Evolutionary conservation across 2,797 vertebrate species (phyloP).

Genomic region (Artibeus jamaicensis): DNA sequence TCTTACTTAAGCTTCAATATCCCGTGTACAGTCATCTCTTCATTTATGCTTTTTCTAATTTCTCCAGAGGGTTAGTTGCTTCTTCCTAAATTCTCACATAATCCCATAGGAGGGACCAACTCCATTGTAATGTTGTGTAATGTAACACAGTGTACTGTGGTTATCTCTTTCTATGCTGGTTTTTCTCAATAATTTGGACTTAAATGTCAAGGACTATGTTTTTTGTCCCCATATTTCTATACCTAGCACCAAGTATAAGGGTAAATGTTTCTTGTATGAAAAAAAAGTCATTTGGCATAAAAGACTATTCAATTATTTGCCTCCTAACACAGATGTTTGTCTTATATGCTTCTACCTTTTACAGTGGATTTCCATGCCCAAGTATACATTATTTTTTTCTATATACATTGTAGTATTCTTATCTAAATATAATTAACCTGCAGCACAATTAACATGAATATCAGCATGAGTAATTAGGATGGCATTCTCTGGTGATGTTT

Average conservation of each 20-base stretch:
- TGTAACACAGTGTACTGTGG: neutral
- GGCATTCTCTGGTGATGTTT: neutral
- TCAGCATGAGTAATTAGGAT: neutral
- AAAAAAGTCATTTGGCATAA: neutral
- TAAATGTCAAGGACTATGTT: neutral
- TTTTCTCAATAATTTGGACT: neutral
- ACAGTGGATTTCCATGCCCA: neutral
- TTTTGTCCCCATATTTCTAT: neutral
- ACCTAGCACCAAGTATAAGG: neutral
- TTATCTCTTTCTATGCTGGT: neutral
- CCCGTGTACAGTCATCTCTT: neutral
- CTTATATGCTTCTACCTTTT: neutral
- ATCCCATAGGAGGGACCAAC: neutral
- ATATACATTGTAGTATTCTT: neutral
- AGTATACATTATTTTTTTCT: neutral
- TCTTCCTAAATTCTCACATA: neutral
- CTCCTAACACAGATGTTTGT: neutral
- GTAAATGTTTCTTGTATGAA: neutral
- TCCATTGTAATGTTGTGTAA: neutral
- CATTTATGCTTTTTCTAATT: neutral
- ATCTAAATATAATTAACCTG: neutral
- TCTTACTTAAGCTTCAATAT: neutral
- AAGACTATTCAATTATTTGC: neutral
- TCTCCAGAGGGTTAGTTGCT: neutral
- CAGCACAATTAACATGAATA: neutral